phyloP scores from a whole-genome alignment of 2,113 vertebrate genomes.

The Carollia perspicillata region DNA sequence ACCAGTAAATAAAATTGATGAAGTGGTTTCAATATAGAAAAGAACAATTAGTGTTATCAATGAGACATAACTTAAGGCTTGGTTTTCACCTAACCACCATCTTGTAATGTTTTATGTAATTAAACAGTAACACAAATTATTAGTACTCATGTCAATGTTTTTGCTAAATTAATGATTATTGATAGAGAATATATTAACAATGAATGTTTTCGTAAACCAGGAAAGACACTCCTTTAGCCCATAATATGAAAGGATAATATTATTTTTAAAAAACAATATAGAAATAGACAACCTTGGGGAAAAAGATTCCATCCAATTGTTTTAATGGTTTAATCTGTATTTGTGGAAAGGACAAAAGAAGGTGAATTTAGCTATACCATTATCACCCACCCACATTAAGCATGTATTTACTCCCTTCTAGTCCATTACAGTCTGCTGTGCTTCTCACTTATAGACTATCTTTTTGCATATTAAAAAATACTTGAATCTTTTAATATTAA shows the following conservation, averaged over 20 bases:
- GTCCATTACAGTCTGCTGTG: constrained; percentile 58
- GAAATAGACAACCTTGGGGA: constrained; percentile 56
- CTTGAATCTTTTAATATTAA: constrained; percentile 22
- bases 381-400: constrained; percentile 70
- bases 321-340: constrained; percentile 60
- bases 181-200: neutral
- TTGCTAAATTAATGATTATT: constrained; percentile 21
- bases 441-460: neutral
- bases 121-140: neutral
- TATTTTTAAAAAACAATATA: neutral
- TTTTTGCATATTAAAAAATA: constrained; percentile 20
- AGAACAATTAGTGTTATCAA: neutral
- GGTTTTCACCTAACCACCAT: neutral
- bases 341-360: constrained; percentile 69
- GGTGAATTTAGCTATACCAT: constrained; percentile 64
- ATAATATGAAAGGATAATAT: constrained; percentile 38
- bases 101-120: neutral
- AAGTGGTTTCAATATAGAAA: constrained; percentile 46
- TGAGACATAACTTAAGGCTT: neutral
- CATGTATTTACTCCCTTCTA: constrained; percentile 55
- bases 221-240: constrained; percentile 15
- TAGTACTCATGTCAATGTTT: neutral
- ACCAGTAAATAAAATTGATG: constrained; percentile 42
- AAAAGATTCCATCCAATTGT: constrained; percentile 52
- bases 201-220: neutral